Percentiles rank a stretch among this genome's conserved stretches.
These are phyloP conservation scores for Akabosia matsudoensis DNA, from an alignment of 1,140 invertebrate species.

Conservation along the genomic window DNA sequence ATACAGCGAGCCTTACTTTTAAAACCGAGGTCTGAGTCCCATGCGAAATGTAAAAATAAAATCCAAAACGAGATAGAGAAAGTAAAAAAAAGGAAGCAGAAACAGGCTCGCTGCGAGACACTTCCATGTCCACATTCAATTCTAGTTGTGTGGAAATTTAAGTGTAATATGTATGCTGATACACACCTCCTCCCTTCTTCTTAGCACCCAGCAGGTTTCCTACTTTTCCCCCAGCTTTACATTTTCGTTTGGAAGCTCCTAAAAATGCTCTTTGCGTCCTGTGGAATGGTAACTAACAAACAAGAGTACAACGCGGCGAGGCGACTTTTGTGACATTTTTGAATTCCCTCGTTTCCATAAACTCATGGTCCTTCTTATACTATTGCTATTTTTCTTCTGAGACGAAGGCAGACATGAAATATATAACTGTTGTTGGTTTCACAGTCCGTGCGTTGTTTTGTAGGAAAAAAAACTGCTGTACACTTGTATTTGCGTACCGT, in stretches of 20 bases:
- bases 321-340: slow-evolving; percentile 40
- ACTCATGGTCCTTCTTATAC: slow-evolving; percentile 23
- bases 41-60: neutral
- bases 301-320: slow-evolving; percentile 18
- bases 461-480: too few relatives aligned
- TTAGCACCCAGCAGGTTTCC: neutral
- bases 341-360: slow-evolving; percentile 44
- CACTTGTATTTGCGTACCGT: too few relatives aligned
- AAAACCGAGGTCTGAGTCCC: neutral
- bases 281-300: slow-evolving; percentile 8
- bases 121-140: neutral
- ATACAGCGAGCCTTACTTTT: slow-evolving; percentile 13
- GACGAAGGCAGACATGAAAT: too few relatives aligned
- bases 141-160: neutral
- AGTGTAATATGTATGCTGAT: slow-evolving; percentile 9
- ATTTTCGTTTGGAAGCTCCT: slow-evolving; percentile 20
- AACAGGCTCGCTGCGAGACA: neutral
- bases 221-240: neutral
- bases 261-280: slow-evolving; percentile 19
- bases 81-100: neutral
- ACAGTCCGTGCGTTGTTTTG: too few relatives aligned
- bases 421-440: too few relatives aligned
- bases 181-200: neutral
- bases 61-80: neutral
- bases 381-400: neutral